Conservation (phyloP, 92 coral and sea anemone species). For the Porites cylindrica region DNA sequence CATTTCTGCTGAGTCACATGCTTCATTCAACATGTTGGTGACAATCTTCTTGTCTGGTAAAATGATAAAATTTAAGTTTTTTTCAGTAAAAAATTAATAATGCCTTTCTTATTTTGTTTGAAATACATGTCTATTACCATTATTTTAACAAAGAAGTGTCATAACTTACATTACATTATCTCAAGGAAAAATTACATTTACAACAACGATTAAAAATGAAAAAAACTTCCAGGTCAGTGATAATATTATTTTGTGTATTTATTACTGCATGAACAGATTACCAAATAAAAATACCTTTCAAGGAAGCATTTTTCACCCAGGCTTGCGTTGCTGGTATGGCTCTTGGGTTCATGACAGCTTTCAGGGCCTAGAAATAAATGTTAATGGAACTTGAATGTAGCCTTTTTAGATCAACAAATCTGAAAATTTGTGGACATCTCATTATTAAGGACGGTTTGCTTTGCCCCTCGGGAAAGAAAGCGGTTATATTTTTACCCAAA, state of each 20-base stretch:
- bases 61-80: not conserved
- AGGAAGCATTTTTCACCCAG: slow-evolving; percentile 80
- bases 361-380: slow-evolving; percentile 64
- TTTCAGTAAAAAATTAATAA: not conserved
- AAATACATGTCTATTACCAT: too few relatives aligned
- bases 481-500: too few relatives aligned
- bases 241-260: not conserved
- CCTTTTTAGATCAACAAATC: too few relatives aligned
- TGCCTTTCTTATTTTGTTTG: too few relatives aligned
- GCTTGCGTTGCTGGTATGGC: slow-evolving; percentile 80
- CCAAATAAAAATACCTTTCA: slow-evolving; percentile 54
- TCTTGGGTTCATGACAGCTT: slow-evolving; percentile 73
- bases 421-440: too few relatives aligned
- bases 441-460: too few relatives aligned
- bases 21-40: slow-evolving; percentile 30
- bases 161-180: too few relatives aligned
- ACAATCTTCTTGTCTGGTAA: slow-evolving; percentile 34
- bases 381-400: not conserved
- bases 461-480: too few relatives aligned
- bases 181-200: too few relatives aligned
- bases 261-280: not conserved
- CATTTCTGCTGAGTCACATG: slow-evolving; percentile 36
- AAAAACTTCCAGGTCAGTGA: not conserved
- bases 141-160: too few relatives aligned
- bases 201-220: too few relatives aligned